These are phyloP conservation scores for Remorina albescens DNA, from an alignment of 2,797 vertebrate genomes.

Conservation along the genomic window DNA sequence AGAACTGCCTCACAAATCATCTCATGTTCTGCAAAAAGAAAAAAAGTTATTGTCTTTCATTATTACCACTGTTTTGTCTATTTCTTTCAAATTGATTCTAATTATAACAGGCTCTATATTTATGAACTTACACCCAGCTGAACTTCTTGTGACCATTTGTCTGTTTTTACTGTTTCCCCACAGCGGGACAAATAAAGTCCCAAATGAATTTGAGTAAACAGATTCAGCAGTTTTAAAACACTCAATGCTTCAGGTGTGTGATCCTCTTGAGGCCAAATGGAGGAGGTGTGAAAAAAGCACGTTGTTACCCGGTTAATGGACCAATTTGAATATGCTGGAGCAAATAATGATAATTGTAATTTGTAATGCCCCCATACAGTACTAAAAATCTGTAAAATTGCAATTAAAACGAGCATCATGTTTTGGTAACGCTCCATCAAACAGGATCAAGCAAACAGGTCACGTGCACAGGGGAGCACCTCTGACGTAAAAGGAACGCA, in stretches of 20 bases:
- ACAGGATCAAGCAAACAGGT: too few relatives aligned
- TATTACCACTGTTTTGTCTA: slow-evolving; percentile 11
- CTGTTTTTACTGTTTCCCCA: too few relatives aligned
- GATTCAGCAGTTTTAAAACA: not conserved
- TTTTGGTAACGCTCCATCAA: too few relatives aligned
- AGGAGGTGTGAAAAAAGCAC: not conserved
- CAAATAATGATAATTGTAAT: not conserved
- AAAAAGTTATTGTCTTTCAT: slow-evolving; percentile 18
- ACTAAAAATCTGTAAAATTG: too few relatives aligned
- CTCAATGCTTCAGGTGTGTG: not conserved
- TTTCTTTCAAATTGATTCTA: slow-evolving; percentile 32
- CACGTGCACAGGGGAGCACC: too few relatives aligned
- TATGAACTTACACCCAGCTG: slow-evolving; percentile 12
- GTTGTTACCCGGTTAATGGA: not conserved
- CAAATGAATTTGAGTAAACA: not conserved
- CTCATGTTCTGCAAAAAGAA: not conserved
- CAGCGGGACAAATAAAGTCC: too few relatives aligned
- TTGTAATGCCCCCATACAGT: not conserved
- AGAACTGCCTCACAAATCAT: slow-evolving; percentile 16
- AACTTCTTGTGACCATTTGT: slow-evolving; percentile 7
- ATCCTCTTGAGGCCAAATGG: not conserved
- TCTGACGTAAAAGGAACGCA: not conserved
- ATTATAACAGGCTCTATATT: slow-evolving; percentile 1
- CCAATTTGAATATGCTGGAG: not conserved
- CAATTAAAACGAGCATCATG: too few relatives aligned